Conservation (phyloP, 2,113 vertebrate species). For the Ciconia maguari region DNA sequence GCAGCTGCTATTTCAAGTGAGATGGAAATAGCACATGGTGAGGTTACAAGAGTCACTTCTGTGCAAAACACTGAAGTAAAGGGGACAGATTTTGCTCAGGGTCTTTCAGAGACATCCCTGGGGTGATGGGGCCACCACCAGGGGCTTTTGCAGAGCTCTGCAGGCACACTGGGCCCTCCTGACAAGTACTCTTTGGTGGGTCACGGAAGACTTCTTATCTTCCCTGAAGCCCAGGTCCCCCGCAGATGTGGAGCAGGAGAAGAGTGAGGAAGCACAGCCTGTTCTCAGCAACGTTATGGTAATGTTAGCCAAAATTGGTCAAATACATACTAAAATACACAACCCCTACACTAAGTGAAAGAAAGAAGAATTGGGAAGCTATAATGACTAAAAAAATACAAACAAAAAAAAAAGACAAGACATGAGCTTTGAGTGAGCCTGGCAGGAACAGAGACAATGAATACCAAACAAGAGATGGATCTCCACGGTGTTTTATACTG, state of each 20-base stretch:
- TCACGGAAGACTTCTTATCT: background rate
- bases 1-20: background rate
- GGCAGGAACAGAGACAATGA: background rate
- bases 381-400: too few relatives aligned
- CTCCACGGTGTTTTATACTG: background rate
- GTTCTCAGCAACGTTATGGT: background rate
- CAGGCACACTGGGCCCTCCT: background rate
- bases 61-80: background rate
- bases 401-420: background rate
- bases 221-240: background rate
- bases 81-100: background rate
- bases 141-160: background rate
- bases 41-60: background rate
- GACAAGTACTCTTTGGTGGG: background rate
- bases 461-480: background rate
- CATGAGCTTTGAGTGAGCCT: background rate
- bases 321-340: background rate
- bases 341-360: background rate
- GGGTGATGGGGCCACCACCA: too few relatives aligned
- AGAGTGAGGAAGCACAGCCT: background rate
- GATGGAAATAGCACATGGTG: background rate
- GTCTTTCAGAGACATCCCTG: background rate
- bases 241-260: fast-evolving
- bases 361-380: background rate
- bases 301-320: background rate